Evolutionary conservation across 1,140 invertebrate genomes (phyloP), one percentile per base, ranked within the genome.

Genomic region (Magallana ariakensis): DNA sequence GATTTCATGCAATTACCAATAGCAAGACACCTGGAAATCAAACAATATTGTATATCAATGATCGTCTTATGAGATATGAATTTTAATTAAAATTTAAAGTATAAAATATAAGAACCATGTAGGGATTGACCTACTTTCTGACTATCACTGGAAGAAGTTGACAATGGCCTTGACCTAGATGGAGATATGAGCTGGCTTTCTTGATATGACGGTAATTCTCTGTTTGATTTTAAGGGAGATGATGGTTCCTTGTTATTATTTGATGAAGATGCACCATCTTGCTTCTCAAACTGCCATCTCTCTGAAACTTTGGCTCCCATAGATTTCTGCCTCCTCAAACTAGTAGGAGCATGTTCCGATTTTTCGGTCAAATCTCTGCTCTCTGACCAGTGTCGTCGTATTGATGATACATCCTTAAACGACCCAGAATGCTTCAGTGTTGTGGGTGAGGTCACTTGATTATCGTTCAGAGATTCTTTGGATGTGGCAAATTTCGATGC

Each of bases 371-470:
- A 75, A 26, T 85, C 83, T 16, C 53, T 58, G 46, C 53, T 66
- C 15, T 70, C 26, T 46, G 87, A 86, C 87, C 84, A 86, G 10
- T 88, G 85, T 26, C 85, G 60, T 84, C 70, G 62, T 33, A 88
- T 19, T 55, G 82, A 84, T 5, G 87, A 88, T 16, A 85, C 84
- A n/a, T 88, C 87, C 53, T 83, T 88, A 58, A 56, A 82, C 16
- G 54, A 82, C 54, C 16, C 46, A 8, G 80, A 82, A n/a, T 53
- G 46, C 54, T 82, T 53, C 15, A 56, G 54, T 16, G 33, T 53
- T 55, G 80, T 33, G 54, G 87, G 66, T 57, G 60, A 83, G 66
- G 81, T 57, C 15, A 80, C 80, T 82, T 80, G 80, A 55, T 82
- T 70, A 56, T 60, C 15, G 55, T 82, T 82, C n/a, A 55, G 9